phyloP scores from a whole-genome alignment of 2,113 vertebrate species.

The Pyxicephalus adspersus region DNA sequence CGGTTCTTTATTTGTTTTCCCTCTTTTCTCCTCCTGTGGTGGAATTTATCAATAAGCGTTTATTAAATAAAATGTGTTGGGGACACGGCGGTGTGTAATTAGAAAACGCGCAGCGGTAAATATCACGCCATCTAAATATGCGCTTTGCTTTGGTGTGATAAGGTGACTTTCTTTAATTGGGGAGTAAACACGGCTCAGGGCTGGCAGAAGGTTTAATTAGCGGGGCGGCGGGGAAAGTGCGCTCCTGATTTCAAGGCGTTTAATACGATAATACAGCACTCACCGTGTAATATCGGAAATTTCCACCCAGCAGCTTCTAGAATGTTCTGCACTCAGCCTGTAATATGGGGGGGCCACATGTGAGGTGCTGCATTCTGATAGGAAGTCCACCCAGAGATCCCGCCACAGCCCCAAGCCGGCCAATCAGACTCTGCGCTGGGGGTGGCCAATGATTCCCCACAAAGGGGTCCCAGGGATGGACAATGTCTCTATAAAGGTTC shows the following conservation, averaged over 20 bases:
- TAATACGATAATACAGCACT: not conserved
- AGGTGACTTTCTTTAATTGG: slow-evolving; percentile 22
- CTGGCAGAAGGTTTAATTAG: slow-evolving; percentile 19
- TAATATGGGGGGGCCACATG: too few species aligned
- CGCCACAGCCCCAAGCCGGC: too few species aligned
- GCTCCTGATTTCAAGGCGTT: not conserved
- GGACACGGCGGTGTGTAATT: not conserved
- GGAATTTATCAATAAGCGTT: not conserved
- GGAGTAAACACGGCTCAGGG: not conserved
- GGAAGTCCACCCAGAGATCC: too few species aligned
- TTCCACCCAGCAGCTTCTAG: too few species aligned
- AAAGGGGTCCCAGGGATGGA: too few species aligned
- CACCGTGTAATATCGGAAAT: too few species aligned
- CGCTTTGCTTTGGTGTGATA: slow-evolving; percentile 5
- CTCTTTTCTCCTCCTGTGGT: not conserved
- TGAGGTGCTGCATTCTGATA: too few species aligned
- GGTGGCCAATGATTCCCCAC: too few species aligned
- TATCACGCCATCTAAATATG: slow-evolving; percentile 15
- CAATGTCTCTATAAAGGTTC: too few species aligned
- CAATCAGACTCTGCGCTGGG: too few species aligned
- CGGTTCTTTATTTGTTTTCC: not conserved
- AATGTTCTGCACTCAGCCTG: too few species aligned
- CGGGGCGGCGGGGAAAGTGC: not conserved
- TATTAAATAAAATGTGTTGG: not conserved
- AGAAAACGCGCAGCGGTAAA: slow-evolving; percentile 12